Evolutionary conservation across 2,113 vertebrate species (phyloP).

Genomic region (Psephotus haematonotus): DNA sequence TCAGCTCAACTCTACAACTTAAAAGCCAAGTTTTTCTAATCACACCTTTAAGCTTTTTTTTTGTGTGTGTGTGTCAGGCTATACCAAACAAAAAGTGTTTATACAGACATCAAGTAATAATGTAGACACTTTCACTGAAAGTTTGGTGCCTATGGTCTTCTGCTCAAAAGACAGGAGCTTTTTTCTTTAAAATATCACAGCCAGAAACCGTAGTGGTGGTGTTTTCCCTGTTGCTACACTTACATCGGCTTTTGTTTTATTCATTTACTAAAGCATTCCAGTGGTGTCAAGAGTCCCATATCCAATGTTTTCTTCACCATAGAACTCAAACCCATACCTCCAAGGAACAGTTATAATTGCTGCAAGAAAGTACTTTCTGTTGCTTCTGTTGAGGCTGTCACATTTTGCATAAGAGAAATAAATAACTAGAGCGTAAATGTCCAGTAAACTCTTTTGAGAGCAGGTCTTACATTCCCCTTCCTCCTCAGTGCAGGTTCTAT

Average conservation of each 20-base stretch:
- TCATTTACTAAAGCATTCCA: neutral
- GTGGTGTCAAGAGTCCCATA: neutral
- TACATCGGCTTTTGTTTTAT: neutral
- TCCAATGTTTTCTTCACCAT: neutral
- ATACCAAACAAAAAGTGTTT: neutral
- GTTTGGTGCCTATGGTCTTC: neutral
- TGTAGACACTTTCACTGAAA: neutral
- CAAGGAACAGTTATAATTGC: neutral
- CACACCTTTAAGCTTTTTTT: neutral
- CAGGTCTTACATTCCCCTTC: neutral
- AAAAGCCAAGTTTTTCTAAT: neutral
- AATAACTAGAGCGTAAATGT: conserved; percentile 10
- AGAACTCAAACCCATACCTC: neutral
- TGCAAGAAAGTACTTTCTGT: neutral
- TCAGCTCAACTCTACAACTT: neutral
- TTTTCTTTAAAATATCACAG: neutral
- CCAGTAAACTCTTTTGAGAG: neutral
- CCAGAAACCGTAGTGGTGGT: neutral
- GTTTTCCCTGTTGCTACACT: neutral
- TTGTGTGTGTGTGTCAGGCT: neutral
- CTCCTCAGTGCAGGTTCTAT: neutral
- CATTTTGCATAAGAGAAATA: neutral
- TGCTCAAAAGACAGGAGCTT: neutral
- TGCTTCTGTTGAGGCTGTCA: neutral
- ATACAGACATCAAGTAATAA: neutral